Evolutionary conservation across 1,140 invertebrate genomes (phyloP).

Genomic region (Neotoxoptera formosana): DNA sequence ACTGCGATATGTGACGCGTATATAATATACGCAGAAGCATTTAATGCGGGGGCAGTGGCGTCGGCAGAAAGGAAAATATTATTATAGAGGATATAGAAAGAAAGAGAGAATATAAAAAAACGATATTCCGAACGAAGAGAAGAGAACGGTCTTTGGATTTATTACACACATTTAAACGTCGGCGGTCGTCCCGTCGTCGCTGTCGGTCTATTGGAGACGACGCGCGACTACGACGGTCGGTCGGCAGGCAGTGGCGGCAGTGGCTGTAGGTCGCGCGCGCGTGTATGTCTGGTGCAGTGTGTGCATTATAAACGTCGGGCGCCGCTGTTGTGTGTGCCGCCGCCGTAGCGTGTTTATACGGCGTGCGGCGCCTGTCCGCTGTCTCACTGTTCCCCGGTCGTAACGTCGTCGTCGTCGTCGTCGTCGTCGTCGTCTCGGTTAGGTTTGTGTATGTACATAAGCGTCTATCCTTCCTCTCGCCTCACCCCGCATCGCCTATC

Average conservation of each 20-base stretch:
- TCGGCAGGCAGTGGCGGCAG: neutral
- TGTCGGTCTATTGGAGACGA: constrained; percentile 2
- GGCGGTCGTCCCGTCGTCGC: neutral
- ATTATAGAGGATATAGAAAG: neutral
- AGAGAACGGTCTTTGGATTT: constrained; percentile 20
- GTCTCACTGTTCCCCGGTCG: constrained; percentile 3
- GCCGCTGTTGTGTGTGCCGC: constrained; percentile 23
- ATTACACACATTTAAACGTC: neutral
- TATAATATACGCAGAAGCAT: neutral
- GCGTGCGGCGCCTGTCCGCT: constrained; percentile 40
- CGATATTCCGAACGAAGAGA: neutral
- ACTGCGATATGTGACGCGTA: neutral
- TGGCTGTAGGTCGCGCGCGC: neutral
- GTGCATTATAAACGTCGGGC: constrained; percentile 42
- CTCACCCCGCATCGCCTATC: neutral
- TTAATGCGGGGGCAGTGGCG: neutral
- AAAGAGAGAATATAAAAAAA: neutral
- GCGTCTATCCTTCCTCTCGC: neutral
- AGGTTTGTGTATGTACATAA: neutral
- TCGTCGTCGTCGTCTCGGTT: neutral
- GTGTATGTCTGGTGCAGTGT: neutral
- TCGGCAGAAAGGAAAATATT: neutral
- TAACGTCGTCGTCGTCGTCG: constrained; percentile 19
- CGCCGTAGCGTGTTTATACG: constrained; percentile 20
- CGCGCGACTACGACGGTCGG: neutral